phyloP scores from a whole-genome alignment of 2,888 invertebrate genomes.

The Reticulitermes lucifugus region DNA sequence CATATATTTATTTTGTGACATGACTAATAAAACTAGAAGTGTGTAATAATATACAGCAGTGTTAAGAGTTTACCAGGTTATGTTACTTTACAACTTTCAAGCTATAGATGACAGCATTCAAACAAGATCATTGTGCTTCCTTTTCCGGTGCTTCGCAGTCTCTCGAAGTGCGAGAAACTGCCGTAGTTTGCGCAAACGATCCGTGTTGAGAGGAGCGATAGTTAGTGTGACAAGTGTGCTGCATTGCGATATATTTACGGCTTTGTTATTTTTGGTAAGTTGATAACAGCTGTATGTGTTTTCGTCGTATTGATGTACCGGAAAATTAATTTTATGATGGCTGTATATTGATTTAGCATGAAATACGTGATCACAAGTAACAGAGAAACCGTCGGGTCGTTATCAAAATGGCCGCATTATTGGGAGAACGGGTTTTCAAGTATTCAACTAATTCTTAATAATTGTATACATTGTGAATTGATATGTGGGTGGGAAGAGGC shows the following conservation, averaged over 20 bases:
- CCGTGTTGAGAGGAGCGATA: background rate
- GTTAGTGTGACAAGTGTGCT: background rate
- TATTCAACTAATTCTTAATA: no score
- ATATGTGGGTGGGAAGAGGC: no score
- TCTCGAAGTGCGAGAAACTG: slow-evolving; percentile 43
- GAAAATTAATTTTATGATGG: background rate
- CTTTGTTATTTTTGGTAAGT: slow-evolving; percentile 30
- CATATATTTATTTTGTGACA: slow-evolving; percentile 83
- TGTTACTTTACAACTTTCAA: background rate
- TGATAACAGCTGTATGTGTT: background rate
- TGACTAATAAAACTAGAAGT: slow-evolving; percentile 56
- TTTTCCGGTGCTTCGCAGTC: slow-evolving; percentile 39
- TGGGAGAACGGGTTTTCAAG: background rate
- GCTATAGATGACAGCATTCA: background rate
- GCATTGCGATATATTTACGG: slow-evolving; percentile 7
- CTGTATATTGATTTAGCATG: background rate
- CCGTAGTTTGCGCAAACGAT: slow-evolving; percentile 47
- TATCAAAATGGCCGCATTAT: slow-evolving; percentile 50
- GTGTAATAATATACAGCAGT: background rate
- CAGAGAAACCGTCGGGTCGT: slow-evolving; percentile 22
- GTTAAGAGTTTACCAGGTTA: background rate
- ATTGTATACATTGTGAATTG: no score
- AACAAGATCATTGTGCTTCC: slow-evolving; percentile 30
- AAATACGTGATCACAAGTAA: background rate
- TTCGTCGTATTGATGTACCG: background rate